Evolutionary conservation across 2,113 vertebrate genomes (phyloP).

Genomic region (Nesoenas mayeri): DNA sequence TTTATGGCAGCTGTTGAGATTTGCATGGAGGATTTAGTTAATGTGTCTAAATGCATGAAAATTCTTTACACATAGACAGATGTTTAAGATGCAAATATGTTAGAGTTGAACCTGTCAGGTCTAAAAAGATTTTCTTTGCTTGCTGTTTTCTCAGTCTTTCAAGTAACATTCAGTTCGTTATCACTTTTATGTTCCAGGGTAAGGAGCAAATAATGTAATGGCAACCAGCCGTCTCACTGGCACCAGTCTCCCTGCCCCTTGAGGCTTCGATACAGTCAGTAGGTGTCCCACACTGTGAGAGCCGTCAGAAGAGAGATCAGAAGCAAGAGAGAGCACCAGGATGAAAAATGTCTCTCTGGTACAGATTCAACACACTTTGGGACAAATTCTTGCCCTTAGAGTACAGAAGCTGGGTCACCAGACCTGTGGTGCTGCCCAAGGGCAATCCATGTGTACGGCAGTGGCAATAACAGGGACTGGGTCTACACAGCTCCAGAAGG

Average conservation of each 20-base stretch:
- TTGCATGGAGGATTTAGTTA: background rate
- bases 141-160: constrained; percentile 6
- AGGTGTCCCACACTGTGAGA: background rate
- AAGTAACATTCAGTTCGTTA: constrained; percentile 31
- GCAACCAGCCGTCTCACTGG: constrained; percentile 40
- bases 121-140: constrained; percentile 23
- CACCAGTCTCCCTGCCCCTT: constrained; percentile 6
- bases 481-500: background rate
- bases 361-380: background rate
- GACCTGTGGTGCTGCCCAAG: background rate
- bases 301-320: background rate
- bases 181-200: constrained; percentile 37
- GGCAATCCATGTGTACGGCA: background rate
- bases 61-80: constrained; percentile 33
- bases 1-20: background rate
- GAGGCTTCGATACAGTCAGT: background rate
- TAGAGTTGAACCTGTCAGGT: constrained; percentile 43
- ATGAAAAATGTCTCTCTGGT: background rate
- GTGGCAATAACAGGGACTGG: rapidly evolving
- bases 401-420: background rate
- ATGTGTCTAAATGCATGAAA: background rate
- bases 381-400: background rate
- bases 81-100: constrained; percentile 42
- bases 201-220: constrained; percentile 58
- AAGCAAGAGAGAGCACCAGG: background rate